A percentile compares a stretch with the other conserved stretches of the same genome.
phyloP scores from a whole-genome alignment of 2,888 invertebrate species.

The Autographa pulchrina region DNA sequence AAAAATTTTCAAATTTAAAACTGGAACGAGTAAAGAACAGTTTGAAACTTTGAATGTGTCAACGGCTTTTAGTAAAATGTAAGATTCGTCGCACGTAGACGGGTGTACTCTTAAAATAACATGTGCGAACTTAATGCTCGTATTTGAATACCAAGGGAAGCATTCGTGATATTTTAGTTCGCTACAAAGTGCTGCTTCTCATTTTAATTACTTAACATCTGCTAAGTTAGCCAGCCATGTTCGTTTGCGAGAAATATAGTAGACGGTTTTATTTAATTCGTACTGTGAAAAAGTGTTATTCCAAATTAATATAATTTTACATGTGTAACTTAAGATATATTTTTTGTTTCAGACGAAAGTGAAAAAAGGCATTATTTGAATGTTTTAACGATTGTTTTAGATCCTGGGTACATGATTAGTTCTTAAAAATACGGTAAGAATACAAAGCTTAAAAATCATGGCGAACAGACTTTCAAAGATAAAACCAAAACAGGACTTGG shows the following conservation, averaged over 20 bases:
- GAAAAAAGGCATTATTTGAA: too few relatives aligned
- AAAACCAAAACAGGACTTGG: neutral
- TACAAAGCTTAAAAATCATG: neutral
- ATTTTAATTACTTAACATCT: constrained; percentile 47
- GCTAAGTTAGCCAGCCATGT: constrained; percentile 38
- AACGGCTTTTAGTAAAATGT: constrained; percentile 31
- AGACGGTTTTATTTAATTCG: neutral
- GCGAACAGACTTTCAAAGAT: neutral
- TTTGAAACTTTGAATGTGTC: constrained; percentile 26
- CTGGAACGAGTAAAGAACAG: neutral
- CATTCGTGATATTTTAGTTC: constrained; percentile 47
- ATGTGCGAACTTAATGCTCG: constrained; percentile 27
- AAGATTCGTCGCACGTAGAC: constrained; percentile 47
- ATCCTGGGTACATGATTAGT: too few relatives aligned
- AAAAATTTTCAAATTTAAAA: neutral
- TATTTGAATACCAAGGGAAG: constrained; percentile 46
- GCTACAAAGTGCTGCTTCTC: constrained; percentile 26
- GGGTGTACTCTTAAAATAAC: constrained; percentile 46
- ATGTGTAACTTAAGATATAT: too few relatives aligned
- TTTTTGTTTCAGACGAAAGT: too few relatives aligned
- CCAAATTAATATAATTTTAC: too few relatives aligned
- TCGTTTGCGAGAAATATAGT: constrained; percentile 17
- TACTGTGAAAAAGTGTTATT: neutral
- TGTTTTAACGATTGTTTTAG: too few relatives aligned
- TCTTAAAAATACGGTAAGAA: too few relatives aligned